Evolutionary conservation across 2,797 vertebrate species (phyloP), one percentile per base, ranked within the genome.

Genomic region (Pogonophryne albipinna): DNA sequence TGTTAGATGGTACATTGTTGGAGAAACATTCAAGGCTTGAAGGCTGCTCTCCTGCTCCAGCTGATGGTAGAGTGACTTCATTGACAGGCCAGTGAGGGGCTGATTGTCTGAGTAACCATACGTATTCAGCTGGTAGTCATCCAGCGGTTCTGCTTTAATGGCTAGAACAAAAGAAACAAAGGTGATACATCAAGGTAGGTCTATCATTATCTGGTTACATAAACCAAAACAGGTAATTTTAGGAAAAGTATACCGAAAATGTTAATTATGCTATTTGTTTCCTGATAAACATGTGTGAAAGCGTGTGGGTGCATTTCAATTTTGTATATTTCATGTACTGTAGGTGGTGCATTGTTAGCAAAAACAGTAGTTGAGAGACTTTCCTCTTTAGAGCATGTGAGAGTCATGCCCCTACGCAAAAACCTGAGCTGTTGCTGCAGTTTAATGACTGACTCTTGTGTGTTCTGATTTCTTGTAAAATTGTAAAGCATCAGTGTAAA

Each of bases 91-190:
- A 86, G 90, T 20, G 52, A 96, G 90, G 61, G 92, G 87, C 77
- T 94, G 94, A 58, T 93, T 95, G 49, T 95, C 91, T 44, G 92
- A 83, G 87, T 90, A 95, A 90, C 94, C 87, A 71, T 96, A 95
- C 81, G 96, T 86, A 79, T 94, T 87, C 61, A 95, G 91, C 85
- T 96, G 96, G 78, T 95, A 97, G 71, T 98, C 96, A 65, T 98
- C 97, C 34, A 93, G 92, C 19, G 97, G 98, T 84, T 99, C 98
- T 46, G 97, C 93, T 96, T 99, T 99, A 88, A 99, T 96, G 82
- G 95, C 96, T 84, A 94, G 91, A 92, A 96, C 94, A 96, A 90
- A 92, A 94, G 57, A 91, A 91, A 83, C 92, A 52, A 76, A 1
- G 71, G 20, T 51, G 16, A 31, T 0, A 11, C 16, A 44, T 66